A percentile compares a stretch with the other conserved stretches of the same genome.
These are phyloP conservation scores for Chelmon rostratus DNA, from an alignment of 2,797 vertebrate genomes.

Conservation along the genomic window DNA sequence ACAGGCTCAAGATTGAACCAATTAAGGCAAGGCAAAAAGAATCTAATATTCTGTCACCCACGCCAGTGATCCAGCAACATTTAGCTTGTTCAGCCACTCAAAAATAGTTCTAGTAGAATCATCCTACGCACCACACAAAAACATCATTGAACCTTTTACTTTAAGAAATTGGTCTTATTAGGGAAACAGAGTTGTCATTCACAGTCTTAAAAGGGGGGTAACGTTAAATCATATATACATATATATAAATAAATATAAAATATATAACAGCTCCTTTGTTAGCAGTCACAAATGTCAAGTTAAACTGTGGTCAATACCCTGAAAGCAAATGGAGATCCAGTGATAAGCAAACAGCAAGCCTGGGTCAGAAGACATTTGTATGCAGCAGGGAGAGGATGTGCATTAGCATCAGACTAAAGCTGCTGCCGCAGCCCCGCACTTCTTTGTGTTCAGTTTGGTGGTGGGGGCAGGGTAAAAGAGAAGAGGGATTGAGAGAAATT, in stretches of 20 bases:
- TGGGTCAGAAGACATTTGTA: conserved; percentile 85
- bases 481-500: conserved; percentile 65
- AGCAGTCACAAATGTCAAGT: conserved; percentile 68
- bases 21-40: conserved; percentile 83
- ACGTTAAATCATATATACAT: no score
- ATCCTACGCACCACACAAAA: conserved; percentile 43
- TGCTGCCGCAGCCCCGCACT: conserved; percentile 82
- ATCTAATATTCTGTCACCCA: conserved; percentile 84
- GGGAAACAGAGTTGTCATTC: conserved; percentile 41
- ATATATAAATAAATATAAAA: no score
- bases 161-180: conserved; percentile 34
- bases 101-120: conserved; percentile 58
- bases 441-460: conserved; percentile 83
- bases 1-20: conserved; percentile 86
- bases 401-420: conserved; percentile 88
- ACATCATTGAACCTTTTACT: conserved; percentile 40
- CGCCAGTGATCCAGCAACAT: conserved; percentile 79
- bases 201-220: conserved; percentile 33
- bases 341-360: conserved; percentile 80
- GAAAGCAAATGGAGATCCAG: conserved; percentile 74
- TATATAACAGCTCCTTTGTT: conserved; percentile 38
- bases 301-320: conserved; percentile 74
- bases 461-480: conserved; percentile 79
- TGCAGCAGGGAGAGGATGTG: conserved; percentile 84
- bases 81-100: conserved; percentile 72